Base-by-base conservation (phyloP, 2,797 vertebrate species). In the Nyctibius grandis region DNA sequence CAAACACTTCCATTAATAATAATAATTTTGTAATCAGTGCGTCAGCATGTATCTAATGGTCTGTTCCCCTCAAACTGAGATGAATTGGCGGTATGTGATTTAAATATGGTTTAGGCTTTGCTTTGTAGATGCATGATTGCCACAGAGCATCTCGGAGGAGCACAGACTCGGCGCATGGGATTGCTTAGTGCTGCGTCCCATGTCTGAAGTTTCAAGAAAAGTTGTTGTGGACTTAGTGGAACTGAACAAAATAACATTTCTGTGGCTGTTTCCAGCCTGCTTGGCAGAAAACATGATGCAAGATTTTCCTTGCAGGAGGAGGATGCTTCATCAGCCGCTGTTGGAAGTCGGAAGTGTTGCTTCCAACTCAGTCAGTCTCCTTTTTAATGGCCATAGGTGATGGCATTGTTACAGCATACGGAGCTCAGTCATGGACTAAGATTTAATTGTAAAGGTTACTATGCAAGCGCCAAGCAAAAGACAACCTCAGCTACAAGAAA, bases 161-260 rank as follows among this genome's bases (percentile, higher is more conserved):
- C n/a, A 23, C 5, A 0, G 44, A 22, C 20, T 29, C 42, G 15
- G 45, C 45, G 12, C 21, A 1, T 3, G 70, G 56, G 25, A 28
- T 6, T 11, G 11, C 23, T 68, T 25, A 44, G 51, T 17, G 61
- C 63, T 64, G 48, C 12, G 2, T 5, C 29, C 33, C 22, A 3
- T 0, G 0, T 8, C 56, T 69, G n/a, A 63, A 47, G 26, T 5
- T 36, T 19, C 50, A 20, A 2, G 48, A 15, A 50, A 82, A 67
- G 25, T 40, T 79, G 18, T 10, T 31, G 26, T 26, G 13, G 45
- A 19, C 28, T 59, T 15, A 21, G 42, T 59, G 60, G 64, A 53
- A 56, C 2, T 48, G n/a, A n/a, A 38, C 40, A 34, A 47, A 48
- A 7, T 4, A 4, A 8, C 9, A 8, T 22, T 86, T 54, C 42